phyloP scores from a whole-genome alignment of 2,888 invertebrate genomes.

The Arrhopalites spinosus region DNA sequence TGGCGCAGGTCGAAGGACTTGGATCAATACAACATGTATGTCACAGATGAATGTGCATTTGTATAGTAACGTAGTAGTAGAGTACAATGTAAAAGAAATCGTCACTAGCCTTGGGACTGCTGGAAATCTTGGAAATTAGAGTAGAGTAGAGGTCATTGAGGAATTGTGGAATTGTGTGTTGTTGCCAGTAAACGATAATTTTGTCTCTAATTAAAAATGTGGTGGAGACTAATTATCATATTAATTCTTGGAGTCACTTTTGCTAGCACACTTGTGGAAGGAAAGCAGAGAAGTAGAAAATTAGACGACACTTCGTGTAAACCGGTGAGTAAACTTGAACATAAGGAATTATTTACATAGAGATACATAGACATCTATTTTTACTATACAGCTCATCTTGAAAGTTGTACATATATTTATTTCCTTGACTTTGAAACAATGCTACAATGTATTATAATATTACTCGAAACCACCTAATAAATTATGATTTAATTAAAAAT shows the following conservation, averaged over 20 bases:
- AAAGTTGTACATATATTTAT: background rate
- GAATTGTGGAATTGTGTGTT: no score
- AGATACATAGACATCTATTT: no score
- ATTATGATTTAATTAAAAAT: background rate
- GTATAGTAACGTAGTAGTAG: background rate
- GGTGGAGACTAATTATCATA: no score
- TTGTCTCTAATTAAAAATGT: no score
- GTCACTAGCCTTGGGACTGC: no score
- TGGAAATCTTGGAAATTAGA: no score
- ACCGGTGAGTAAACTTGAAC: constrained; percentile 44
- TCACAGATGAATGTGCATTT: background rate
- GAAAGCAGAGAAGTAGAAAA: constrained; percentile 45
- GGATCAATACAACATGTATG: constrained; percentile 21
- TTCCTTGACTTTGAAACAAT: background rate
- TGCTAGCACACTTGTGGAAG: background rate
- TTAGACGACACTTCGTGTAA: constrained; percentile 47
- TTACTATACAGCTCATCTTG: no score
- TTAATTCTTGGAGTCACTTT: no score
- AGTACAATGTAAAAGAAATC: no score
- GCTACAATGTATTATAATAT: background rate
- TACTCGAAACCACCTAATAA: background rate
- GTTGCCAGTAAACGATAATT: no score
- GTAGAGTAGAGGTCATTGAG: no score
- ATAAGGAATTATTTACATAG: background rate
- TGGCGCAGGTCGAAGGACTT: constrained; percentile 1